Evolutionary conservation across 2,113 vertebrate genomes (phyloP).

Genomic region (Macquaria ambigua): DNA sequence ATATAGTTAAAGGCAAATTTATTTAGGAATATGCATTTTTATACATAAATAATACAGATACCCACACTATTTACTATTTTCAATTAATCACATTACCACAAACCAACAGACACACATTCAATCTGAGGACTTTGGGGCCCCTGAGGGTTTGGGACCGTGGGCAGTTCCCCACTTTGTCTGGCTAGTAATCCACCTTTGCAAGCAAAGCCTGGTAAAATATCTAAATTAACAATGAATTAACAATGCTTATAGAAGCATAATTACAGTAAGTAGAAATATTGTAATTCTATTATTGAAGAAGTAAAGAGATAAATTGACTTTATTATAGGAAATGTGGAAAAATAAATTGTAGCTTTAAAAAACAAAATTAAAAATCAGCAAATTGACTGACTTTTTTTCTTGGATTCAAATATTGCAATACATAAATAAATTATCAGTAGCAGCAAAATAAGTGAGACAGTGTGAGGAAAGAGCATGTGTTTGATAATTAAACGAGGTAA

Average conservation of each 20-base stretch:
- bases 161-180: not conserved
- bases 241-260: not conserved
- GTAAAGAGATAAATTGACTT: not conserved
- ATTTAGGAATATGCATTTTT: not conserved
- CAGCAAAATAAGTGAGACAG: not conserved
- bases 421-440: not conserved
- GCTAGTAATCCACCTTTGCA: not conserved
- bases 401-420: not conserved
- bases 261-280: not conserved
- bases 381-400: not conserved
- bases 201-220: not conserved
- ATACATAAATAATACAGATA: not conserved
- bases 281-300: not conserved
- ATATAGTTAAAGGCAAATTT: not conserved
- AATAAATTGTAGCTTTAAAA: not conserved
- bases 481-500: not conserved
- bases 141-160: not conserved
- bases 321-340: not conserved
- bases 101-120: not conserved
- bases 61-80: not conserved
- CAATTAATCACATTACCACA: not conserved
- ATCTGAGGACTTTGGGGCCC: not conserved
- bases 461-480: not conserved
- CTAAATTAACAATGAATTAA: not conserved
- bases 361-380: not conserved